phyloP scores from a whole-genome alignment of 2,113 vertebrate genomes.

The Xenopus laevis region DNA sequence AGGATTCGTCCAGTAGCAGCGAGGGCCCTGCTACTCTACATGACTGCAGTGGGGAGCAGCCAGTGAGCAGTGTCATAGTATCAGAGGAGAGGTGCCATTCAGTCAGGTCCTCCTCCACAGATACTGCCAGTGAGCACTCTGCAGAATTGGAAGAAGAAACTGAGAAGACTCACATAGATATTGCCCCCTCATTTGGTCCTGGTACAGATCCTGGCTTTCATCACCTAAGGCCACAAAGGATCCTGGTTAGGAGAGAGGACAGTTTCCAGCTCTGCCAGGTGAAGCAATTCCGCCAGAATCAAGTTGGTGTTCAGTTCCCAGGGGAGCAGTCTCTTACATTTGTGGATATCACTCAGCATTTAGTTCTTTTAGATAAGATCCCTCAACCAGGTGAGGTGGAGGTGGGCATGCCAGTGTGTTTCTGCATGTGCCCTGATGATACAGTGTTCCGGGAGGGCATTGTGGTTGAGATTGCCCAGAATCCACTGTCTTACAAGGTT shows the following conservation, averaged over 20 bases:
- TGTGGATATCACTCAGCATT: slow-evolving; percentile 58
- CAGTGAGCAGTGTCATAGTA: slow-evolving; percentile 49
- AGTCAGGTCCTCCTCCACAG: slow-evolving; percentile 77
- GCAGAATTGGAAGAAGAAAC: slow-evolving; percentile 70
- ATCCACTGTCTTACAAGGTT: slow-evolving; percentile 79
- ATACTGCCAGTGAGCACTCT: slow-evolving; percentile 84
- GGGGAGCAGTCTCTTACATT: slow-evolving; percentile 68
- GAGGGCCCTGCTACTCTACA: slow-evolving; percentile 47
- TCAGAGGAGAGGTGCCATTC: slow-evolving; percentile 60
- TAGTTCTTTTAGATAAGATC: slow-evolving; percentile 72
- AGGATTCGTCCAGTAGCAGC: slow-evolving; percentile 31
- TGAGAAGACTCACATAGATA: slow-evolving; percentile 47
- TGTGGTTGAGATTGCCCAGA: slow-evolving; percentile 73
- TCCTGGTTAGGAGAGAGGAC: slow-evolving; percentile 69
- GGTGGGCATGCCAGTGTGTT: slow-evolving; percentile 73
- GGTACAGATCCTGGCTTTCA: slow-evolving; percentile 62
- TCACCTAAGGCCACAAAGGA: slow-evolving; percentile 77
- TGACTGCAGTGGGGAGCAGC: slow-evolving; percentile 38
- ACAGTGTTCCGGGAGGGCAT: slow-evolving; percentile 74
- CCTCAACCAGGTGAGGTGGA: slow-evolving; percentile 68
- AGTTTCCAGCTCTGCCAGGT: slow-evolving; percentile 77
- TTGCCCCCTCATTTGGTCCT: slow-evolving; percentile 14
- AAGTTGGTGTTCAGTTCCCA: slow-evolving; percentile 75
- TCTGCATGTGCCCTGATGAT: slow-evolving; percentile 69
- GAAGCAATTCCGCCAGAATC: slow-evolving; percentile 69